A percentile compares a stretch with the other conserved stretches of the same genome.
These are phyloP conservation scores for Platygyra sinensis DNA, from an alignment of 64 coral and sea anemone genomes.

Conservation along the genomic window DNA sequence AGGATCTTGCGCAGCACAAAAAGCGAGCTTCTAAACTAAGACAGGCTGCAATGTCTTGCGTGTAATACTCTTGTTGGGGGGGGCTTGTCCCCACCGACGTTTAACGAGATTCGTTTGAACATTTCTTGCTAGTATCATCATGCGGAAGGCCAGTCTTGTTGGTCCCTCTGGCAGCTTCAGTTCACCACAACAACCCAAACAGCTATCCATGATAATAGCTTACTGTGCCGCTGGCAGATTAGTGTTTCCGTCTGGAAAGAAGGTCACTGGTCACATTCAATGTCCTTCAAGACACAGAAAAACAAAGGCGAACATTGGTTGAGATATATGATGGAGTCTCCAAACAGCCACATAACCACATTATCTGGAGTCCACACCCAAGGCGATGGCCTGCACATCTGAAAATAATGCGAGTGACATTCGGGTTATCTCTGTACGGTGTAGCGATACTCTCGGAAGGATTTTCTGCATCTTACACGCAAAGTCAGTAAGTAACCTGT, in stretches of 20 bases:
- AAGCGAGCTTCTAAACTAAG: too few species aligned
- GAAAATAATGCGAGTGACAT: slow-evolving; percentile 78
- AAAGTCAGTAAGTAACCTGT: slow-evolving; percentile 85
- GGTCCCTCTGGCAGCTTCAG: slow-evolving; percentile 73
- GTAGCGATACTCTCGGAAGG: slow-evolving; percentile 54
- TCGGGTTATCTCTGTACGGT: slow-evolving; percentile 77
- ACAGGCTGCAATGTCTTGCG: too few species aligned
- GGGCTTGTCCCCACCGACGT: too few species aligned
- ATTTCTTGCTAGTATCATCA: slow-evolving; percentile 39
- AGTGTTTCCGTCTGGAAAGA: slow-evolving; percentile 71
- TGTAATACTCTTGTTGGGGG: too few species aligned
- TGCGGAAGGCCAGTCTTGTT: slow-evolving; percentile 58
- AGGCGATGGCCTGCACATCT: slow-evolving; percentile 72
- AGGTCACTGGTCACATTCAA: slow-evolving; percentile 92
- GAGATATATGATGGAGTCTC: slow-evolving; percentile 81
- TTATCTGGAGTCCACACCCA: slow-evolving; percentile 77
- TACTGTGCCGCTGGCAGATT: slow-evolving; percentile 99
- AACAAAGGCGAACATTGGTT: slow-evolving; percentile 44
- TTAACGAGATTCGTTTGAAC: background rate
- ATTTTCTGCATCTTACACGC: slow-evolving; percentile 78
- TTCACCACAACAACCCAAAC: slow-evolving; percentile 81
- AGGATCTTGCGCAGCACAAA: too few species aligned
- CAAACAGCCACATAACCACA: slow-evolving; percentile 56
- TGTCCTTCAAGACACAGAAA: slow-evolving; percentile 56
- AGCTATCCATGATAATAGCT: slow-evolving; percentile 81